Base-by-base conservation (phyloP, 2,113 vertebrate genomes). In the Mionectes macconnelli region DNA sequence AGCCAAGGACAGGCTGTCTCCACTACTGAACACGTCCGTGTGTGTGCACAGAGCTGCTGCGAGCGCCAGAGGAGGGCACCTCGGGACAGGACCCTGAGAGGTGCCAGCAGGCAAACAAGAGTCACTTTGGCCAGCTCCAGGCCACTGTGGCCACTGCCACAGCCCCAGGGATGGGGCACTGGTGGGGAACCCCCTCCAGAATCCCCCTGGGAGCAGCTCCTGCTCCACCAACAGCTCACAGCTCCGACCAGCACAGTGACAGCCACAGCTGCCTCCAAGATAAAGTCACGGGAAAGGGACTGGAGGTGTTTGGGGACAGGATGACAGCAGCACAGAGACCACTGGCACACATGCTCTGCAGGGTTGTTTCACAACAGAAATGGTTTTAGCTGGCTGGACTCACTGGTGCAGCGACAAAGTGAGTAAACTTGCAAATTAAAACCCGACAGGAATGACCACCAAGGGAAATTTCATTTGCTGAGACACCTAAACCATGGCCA, bases 101-200 rank as follows among this genome's bases (percentile, higher is more conserved):
- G 42, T 12, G 8, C 40, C 45, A 27, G n/a, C 2, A 6, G 57
- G 50, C 44, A 88, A 88, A 70, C 31, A 62, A 10, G 35, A 64
- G 40, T 47, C 13, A 1, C 55, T 27, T 22, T 9, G 72, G 57
- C 4, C 25, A 40, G 45, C 45, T 74, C 31, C 35, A 11, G 62
- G 56, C 52, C 73, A 40, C 49, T 2, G 2, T 3, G 1, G 9
- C 33, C 6, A 2, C 35, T 3, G 27, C 14, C 13, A 3, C n/a
- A 39, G 14, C 5, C 1, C 5, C 7, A 9, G 24, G 6, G 52
- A 66, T 4, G 18, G 39, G 20, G n/a, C 37, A 63, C 27, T 42
- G 60, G 10, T 20, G 60, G 60, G 27, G 13, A 42, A 42, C 27
- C 19, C 74, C 37, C 33, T 27, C 33, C 28, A 27, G 31, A 22